Conservation (phyloP, 1,140 invertebrate species). For the Archivesica marissinica region DNA sequence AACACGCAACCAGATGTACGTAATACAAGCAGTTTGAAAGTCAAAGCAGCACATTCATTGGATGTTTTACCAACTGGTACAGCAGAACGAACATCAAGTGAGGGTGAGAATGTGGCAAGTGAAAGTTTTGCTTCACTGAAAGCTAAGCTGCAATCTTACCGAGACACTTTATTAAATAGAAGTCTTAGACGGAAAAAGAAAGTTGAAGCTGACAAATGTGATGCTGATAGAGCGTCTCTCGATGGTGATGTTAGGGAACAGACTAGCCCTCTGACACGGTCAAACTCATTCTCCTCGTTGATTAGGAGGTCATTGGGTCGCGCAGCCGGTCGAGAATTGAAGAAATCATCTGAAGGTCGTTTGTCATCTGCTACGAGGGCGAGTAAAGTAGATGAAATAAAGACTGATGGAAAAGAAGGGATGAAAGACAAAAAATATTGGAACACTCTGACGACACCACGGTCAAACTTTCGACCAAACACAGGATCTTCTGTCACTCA, state of each 20-base stretch:
- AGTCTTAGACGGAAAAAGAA: conserved; percentile 64
- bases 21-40: conserved; percentile 21
- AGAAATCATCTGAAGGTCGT: conserved; percentile 38
- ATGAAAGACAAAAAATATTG: conserved; percentile 60
- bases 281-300: conserved; percentile 72
- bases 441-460: conserved; percentile 68
- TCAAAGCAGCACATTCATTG: conserved; percentile 68
- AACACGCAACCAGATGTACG: not conserved
- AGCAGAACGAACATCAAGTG: conserved; percentile 21
- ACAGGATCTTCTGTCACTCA: conserved; percentile 63
- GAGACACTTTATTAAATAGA: conserved; percentile 74
- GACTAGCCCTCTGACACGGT: conserved; percentile 69
- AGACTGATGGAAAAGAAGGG: conserved; percentile 50
- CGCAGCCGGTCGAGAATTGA: conserved; percentile 49
- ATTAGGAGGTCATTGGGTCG: conserved; percentile 46
- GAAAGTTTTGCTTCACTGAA: conserved; percentile 79
- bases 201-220: conserved; percentile 12
- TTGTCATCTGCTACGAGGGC: conserved; percentile 15
- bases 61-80: conserved; percentile 62
- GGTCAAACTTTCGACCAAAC: conserved; percentile 72
- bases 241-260: conserved; percentile 45
- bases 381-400: conserved; percentile 24
- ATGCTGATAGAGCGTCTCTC: conserved; percentile 41
- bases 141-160: conserved; percentile 79
- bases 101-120: conserved; percentile 58